phyloP scores from a whole-genome alignment of 2,888 invertebrate species.

The Caradrina clavipalpis region DNA sequence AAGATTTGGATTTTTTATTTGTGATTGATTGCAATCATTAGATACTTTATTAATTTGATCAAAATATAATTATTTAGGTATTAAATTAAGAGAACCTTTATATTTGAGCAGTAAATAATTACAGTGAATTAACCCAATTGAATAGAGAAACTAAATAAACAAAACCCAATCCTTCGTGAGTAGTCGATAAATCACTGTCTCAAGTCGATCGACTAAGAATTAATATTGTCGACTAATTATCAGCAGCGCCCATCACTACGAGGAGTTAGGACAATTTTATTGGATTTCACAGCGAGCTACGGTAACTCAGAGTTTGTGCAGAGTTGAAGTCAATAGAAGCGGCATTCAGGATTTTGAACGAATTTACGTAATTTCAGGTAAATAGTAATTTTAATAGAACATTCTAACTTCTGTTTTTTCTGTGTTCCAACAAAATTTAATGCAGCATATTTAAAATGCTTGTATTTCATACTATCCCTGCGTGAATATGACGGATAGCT shows the following conservation, averaged over 20 bases:
- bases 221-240: conserved; percentile 41
- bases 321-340: not conserved
- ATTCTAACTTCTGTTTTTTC: no score
- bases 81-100: not conserved
- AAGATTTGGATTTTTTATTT: no score
- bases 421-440: no score
- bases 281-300: conserved; percentile 39
- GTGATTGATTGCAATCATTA: no score
- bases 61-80: no score
- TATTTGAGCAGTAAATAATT: not conserved
- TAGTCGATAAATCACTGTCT: conserved; percentile 41
- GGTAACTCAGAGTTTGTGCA: conserved; percentile 3
- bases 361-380: no score
- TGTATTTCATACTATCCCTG: no score
- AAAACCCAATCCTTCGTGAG: conserved; percentile 20
- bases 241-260: conserved; percentile 28
- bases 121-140: not conserved
- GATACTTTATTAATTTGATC: no score
- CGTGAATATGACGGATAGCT: no score
- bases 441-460: no score
- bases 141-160: conserved; percentile 23
- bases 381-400: no score
- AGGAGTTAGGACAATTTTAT: conserved; percentile 35
- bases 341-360: not conserved
- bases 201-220: conserved; percentile 24